Conservation (phyloP, 1,140 invertebrate genomes). For the Chionoecetes opilio region DNA sequence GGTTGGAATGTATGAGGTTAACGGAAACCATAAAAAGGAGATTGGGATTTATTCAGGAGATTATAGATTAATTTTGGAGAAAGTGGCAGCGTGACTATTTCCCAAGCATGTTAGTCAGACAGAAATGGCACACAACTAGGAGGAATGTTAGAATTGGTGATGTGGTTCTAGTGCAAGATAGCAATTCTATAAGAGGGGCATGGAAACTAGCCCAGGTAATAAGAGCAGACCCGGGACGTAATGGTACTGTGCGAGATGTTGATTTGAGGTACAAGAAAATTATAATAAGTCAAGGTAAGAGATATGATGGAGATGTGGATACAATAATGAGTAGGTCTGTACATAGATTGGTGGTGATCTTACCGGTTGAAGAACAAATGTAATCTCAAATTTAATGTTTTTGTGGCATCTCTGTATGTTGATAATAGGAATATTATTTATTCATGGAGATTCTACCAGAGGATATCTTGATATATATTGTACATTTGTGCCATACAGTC, state of each 20-base stretch:
- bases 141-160: slow-evolving; percentile 59
- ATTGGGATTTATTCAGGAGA: slow-evolving; percentile 21
- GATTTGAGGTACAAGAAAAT: slow-evolving; percentile 54
- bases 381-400: too few species aligned
- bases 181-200: slow-evolving; percentile 40
- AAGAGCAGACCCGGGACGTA: slow-evolving; percentile 36
- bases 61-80: slow-evolving; percentile 45
- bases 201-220: slow-evolving; percentile 64
- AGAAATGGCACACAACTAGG: slow-evolving; percentile 52
- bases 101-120: slow-evolving; percentile 50
- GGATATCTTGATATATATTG: too few species aligned
- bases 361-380: not conserved
- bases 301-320: slow-evolving; percentile 55
- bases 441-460: too few species aligned
- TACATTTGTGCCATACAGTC: too few species aligned
- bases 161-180: not conserved
- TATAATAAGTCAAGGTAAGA: not conserved
- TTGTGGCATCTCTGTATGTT: too few species aligned
- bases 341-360: not conserved
- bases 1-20: not conserved
- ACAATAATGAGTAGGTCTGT: slow-evolving; percentile 56
- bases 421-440: too few species aligned
- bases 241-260: slow-evolving; percentile 49
- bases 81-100: slow-evolving; percentile 51
- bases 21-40: not conserved